Evolutionary conservation across 2,113 vertebrate genomes (phyloP).

Genomic region (Passer domesticus): DNA sequence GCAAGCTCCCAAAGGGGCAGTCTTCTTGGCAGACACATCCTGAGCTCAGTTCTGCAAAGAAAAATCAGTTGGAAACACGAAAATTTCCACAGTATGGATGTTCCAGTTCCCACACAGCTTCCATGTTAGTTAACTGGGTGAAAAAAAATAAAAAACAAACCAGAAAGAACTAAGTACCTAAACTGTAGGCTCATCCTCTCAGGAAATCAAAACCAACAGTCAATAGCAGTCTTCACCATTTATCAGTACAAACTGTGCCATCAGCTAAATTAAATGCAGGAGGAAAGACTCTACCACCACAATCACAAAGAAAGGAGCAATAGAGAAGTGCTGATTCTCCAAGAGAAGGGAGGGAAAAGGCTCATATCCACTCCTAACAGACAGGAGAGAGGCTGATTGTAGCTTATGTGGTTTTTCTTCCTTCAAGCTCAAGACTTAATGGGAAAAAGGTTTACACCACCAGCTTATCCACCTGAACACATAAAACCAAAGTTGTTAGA

Average conservation of each 20-base stretch:
- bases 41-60: constrained; percentile 5
- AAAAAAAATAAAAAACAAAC: not conserved
- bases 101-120: constrained; percentile 19
- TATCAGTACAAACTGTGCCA: not conserved
- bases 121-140: constrained; percentile 2
- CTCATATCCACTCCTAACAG: not conserved
- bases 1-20: not conserved
- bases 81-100: constrained; percentile 17
- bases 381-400: not conserved
- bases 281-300: not conserved
- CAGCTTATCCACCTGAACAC: not conserved
- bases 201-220: constrained; percentile 26
- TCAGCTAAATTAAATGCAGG: not conserved
- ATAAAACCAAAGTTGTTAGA: not conserved
- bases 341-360: not conserved
- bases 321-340: not conserved
- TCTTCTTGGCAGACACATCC: constrained; percentile 24
- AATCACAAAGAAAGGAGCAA: not conserved
- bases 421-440: not conserved
- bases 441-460: not conserved
- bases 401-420: not conserved
- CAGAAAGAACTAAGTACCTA: not conserved
- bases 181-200: not conserved
- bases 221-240: not conserved
- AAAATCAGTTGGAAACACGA: constrained; percentile 23